Evolutionary conservation across 2,888 invertebrate species (phyloP), one percentile per base, ranked within the genome.

Genomic region (Podabrus alpinus): DNA sequence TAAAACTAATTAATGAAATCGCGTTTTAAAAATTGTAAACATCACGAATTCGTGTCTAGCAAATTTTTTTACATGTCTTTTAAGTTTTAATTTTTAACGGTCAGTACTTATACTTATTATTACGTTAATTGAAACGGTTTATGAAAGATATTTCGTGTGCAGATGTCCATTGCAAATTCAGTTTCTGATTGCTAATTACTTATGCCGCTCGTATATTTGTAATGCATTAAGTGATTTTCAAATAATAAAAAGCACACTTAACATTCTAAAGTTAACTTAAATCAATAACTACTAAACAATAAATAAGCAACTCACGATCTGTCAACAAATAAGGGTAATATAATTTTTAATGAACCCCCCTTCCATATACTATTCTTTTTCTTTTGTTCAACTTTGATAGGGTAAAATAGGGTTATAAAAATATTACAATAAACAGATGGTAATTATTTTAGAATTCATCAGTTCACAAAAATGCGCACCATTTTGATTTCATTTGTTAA

Each of bases 301-400:
- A 45, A n/a, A 45, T 45, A 45, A 73, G 73, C 73, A 73, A 69
- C 73, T 69, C 73, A 69, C n/a, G 45, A 73, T 73, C 73, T 73
- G 73, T 73, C 73, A 69, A 69, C 69, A 73, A 73, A 73, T 29
- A 66, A 69, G 73, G 73, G 73, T 69, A 73, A 73, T 73, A 73
- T 73, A 69, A 69, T 73, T 73, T 73, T 73, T 69, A 73, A 73
- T 66, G 73, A 29, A 24, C 69, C 24, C 24, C 73, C 73, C 69
- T 73, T 73, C 62, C 19, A 19, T 19, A 59, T 69, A n/a, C n/a
- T 60, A 73, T 69, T 69, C 73, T 25, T 73, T 69, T 69, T 45
- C 45, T 45, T 45, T 45, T 45, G 45, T 45, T 45, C n/a, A 7
- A 29, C 3, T n/a, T 45, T 45, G 45, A 45, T 45, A 45, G 45